Evolutionary conservation across 2,888 invertebrate species (phyloP).

Genomic region (Eupithecia pulchellata): DNA sequence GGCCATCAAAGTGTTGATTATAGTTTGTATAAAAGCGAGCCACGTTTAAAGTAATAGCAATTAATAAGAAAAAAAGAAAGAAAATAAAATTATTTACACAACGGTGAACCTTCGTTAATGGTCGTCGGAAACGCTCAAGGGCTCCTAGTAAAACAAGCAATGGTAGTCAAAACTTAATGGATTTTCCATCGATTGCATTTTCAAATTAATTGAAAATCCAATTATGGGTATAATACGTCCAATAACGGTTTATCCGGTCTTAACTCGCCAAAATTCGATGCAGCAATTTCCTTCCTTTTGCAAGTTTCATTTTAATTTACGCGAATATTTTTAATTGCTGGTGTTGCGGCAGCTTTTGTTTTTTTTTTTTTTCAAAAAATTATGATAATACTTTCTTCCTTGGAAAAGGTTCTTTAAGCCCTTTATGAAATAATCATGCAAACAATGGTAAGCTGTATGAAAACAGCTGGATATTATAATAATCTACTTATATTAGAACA

Average conservation of each 20-base stretch:
- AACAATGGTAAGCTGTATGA: background rate
- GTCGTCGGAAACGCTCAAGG: background rate
- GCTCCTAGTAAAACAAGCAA: slow-evolving; percentile 28
- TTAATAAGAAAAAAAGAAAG: too few species aligned
- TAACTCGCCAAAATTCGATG: slow-evolving; percentile 44
- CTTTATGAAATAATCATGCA: background rate
- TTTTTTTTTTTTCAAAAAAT: background rate
- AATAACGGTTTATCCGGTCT: slow-evolving; percentile 64
- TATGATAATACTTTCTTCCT: background rate
- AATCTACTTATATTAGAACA: too few species aligned
- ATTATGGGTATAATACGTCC: slow-evolving; percentile 68
- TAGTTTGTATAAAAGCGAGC: background rate
- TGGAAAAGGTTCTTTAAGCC: background rate
- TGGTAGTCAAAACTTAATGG: slow-evolving; percentile 52
- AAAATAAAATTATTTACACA: too few species aligned
- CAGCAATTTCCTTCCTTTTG: slow-evolving; percentile 27
- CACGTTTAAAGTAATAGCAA: background rate
- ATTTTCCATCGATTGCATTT: slow-evolving; percentile 64
- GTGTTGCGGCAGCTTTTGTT: background rate
- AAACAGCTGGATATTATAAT: background rate
- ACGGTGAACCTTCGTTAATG: background rate
- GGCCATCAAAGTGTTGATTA: too few species aligned
- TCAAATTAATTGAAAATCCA: slow-evolving; percentile 75
- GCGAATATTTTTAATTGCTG: slow-evolving; percentile 12
- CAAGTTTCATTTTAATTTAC: slow-evolving; percentile 28